Evolutionary conservation across 2,888 invertebrate species (phyloP), one percentile per base, ranked within the genome.

Genomic region (Phytoseiulus persimilis): DNA sequence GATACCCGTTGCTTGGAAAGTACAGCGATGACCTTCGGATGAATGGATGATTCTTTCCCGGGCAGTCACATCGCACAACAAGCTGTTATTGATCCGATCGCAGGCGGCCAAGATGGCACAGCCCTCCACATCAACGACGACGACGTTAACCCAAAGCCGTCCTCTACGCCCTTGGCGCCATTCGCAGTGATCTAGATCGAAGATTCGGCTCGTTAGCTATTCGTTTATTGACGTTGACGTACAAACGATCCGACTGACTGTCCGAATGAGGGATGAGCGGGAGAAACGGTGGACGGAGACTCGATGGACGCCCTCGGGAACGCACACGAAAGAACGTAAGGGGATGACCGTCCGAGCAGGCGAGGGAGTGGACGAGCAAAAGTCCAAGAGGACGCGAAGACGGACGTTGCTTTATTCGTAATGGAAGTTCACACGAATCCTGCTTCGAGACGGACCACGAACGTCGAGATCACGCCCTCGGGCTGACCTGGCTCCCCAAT

Each of bases 381-480:
- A 23, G 65, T 18, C 5, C 65, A 65, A 65, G 65, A 65, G 65
- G 14, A 65, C 65, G 65, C 65, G 28, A 65, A 65, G 65, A 65
- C 65, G 65, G 14, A 65, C 65, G 65, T 23, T 65, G 18, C 65
- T 65, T 28, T 65, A 65, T 65, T 65, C 65, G 65, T 65, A 65
- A 65, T 65, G 65, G 65, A 65, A 65, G 65, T 65, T 65, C 65
- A 65, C 65, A 65, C 65, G 65, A 65, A 65, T 65, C 65, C 65
- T 18, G 65, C 65, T 65, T 28, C 65, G 65, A 65, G 65, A 65
- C 65, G 65, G 39, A 39, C 39, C 39, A 39, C 39, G 39, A 39
- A 39, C 65, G 65, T 2, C 65, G 65, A 65, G 65, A 65, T 65
- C 65, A 65, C 65, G 65, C 65, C 65, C 65, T 65, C 1, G 65